Conservation (phyloP, 2,113 vertebrate genomes). For the Oreochromis aureus region DNA sequence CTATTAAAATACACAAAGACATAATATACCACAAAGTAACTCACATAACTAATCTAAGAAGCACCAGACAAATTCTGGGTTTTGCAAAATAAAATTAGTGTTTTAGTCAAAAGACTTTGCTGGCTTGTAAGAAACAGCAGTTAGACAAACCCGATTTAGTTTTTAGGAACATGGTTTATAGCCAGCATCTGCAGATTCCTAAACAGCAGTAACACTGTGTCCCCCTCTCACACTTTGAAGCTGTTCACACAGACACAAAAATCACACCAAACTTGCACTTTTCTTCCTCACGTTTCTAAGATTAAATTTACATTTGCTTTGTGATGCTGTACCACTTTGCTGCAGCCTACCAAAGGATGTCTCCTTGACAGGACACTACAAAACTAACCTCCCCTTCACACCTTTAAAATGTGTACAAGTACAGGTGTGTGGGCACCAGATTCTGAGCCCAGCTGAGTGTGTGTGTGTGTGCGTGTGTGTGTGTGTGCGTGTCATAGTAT, state of each 20-base stretch:
- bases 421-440: neutral
- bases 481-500: neutral
- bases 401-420: neutral
- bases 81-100: neutral
- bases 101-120: neutral
- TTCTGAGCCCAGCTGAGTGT: neutral
- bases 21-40: neutral
- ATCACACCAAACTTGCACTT: neutral
- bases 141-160: rapidly evolving
- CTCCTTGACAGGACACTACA: neutral
- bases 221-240: neutral
- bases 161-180: neutral
- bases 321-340: neutral
- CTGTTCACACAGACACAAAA: neutral
- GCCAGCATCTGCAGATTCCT: neutral
- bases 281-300: neutral
- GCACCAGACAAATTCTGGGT: neutral
- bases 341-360: neutral
- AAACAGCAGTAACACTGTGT: neutral
- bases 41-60: neutral
- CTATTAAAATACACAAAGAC: neutral
- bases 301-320: neutral
- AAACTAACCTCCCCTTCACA: slow-evolving; percentile 1
- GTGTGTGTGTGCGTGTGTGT: neutral
- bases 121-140: neutral